Evolutionary conservation across 2,113 vertebrate genomes (phyloP), one percentile per base, ranked within the genome.

Genomic region (Pelodiscus sinensis): DNA sequence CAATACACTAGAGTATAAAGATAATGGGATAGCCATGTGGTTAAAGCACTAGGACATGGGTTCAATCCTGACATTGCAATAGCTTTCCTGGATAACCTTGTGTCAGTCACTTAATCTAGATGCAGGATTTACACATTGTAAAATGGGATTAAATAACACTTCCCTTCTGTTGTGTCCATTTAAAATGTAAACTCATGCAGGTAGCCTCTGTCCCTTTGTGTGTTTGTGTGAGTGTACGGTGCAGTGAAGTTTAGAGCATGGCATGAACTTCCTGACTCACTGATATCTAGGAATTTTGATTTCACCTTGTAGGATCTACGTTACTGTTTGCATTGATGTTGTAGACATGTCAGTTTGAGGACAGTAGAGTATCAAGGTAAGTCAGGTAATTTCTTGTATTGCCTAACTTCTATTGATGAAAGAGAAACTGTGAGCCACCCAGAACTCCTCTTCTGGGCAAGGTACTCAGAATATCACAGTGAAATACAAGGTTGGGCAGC

Each of bases 101-200:
- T 87, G 87, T 24, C 65, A 87, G 52, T 65, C 0, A n/a, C 84
- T 87, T 77, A 85, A 52, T 35, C 60, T 55, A 14, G 5, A 44
- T 6, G 4, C 1, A 15, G 21, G 3, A 14, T 5, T 13, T 38
- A 31, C 14, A 8, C 0, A 15, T 2, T 1, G 27, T 12, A 83
- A 13, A 21, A 62, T 0, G 24, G 79, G 83, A 58, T 78, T 44
- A 71, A 89, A 55, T 18, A 56, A 27, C 8, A 38, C 8, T 51
- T 60, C 38, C 2, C n/a, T 19, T n/a, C 58, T 9, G 2, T 38
- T 56, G 89, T 25, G 51, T 8, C 58, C 56, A 4, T 38, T 15
- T 25, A 84, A 60, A 78, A 11, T 8, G 2, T 3, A 29, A 8
- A 56, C 38, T 44, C 44, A 44, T 44, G 1, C 2, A 14, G 15